Conservation (phyloP, 2,113 vertebrate species). For the Oplegnathus fasciatus region DNA sequence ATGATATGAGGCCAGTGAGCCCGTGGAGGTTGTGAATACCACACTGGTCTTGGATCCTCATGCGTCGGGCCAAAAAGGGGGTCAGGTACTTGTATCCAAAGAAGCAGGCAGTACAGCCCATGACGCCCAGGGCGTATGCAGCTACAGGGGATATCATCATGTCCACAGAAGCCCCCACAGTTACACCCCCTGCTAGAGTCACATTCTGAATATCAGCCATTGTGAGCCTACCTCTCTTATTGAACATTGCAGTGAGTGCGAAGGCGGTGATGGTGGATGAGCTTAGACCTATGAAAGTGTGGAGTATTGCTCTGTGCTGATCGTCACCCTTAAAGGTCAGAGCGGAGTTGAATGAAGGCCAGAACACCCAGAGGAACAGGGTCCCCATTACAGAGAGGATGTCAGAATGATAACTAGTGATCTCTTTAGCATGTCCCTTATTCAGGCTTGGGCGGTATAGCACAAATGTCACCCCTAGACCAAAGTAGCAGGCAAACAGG, state of each 20-base stretch:
- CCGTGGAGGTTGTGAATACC: constrained; percentile 91
- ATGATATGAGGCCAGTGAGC: constrained; percentile 85
- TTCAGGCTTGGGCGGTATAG: constrained; percentile 77
- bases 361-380: constrained; percentile 89
- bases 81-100: constrained; percentile 87
- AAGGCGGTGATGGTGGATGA: constrained; percentile 82
- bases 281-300: constrained; percentile 86
- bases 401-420: constrained; percentile 82
- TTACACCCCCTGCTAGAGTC: constrained; percentile 88
- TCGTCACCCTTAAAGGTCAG: constrained; percentile 80
- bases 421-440: constrained; percentile 77
- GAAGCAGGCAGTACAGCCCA: constrained; percentile 83
- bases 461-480: constrained; percentile 84
- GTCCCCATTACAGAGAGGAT: constrained; percentile 84
- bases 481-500: constrained; percentile 90
- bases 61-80: constrained; percentile 76
- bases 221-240: constrained; percentile 84
- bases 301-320: constrained; percentile 86
- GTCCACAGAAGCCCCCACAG: constrained; percentile 85
- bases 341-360: constrained; percentile 88
- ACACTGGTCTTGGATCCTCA: constrained; percentile 86
- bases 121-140: constrained; percentile 82
- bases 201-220: constrained; percentile 89
- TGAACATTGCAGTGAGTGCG: constrained; percentile 83
- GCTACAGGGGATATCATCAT: constrained; percentile 83